Evolutionary conservation across 1,140 invertebrate species (phyloP), one percentile per base, ranked within the genome.

Genomic region (Mylabris phalerata): DNA sequence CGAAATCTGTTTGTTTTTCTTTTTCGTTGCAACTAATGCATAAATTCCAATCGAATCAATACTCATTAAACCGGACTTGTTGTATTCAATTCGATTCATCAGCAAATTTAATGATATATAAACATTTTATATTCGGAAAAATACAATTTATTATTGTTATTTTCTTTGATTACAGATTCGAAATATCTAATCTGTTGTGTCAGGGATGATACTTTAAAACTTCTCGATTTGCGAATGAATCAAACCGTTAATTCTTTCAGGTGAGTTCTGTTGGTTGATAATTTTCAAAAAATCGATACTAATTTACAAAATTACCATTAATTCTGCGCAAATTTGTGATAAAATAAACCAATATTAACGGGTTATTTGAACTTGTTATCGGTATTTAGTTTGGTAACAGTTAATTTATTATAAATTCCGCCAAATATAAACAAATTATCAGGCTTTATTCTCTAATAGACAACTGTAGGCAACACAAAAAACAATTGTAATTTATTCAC

Each of bases 141-240:
- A 7, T 40, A n/a, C 41, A 1, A 42, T 7, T 4, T 11, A 4
- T 11, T 9, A n/a, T 4, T 10, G 10, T 42, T 7, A 32, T 42
- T 42, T 42, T 42, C 3, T 42, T 50, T 60, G 66, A 70, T 82
- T 84, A 50, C 81, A 94, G 94, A 98, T 83, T 86, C 86, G 64
- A 89, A 90, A 76, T 92, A 88, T 75, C 79, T 98, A 47, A 77
- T 98, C 63, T 88, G 89, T 67, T 96, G 93, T 74, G 90, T 93
- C 41, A 80, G 95, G 71, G 95, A 98, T 78, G 93, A 98, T 78
- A 93, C 92, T 38, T 80, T 99, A 62, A 92, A 93, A 75, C 79
- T 97, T 24, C 84, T 98, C 68, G 96, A 99, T 78, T 79, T 98
- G 52, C 81, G 95, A 64, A 95, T 92, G 86, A 95, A 95, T 75